Conservation (phyloP, 2,797 vertebrate genomes). For the Rhinophrynus dorsalis region DNA sequence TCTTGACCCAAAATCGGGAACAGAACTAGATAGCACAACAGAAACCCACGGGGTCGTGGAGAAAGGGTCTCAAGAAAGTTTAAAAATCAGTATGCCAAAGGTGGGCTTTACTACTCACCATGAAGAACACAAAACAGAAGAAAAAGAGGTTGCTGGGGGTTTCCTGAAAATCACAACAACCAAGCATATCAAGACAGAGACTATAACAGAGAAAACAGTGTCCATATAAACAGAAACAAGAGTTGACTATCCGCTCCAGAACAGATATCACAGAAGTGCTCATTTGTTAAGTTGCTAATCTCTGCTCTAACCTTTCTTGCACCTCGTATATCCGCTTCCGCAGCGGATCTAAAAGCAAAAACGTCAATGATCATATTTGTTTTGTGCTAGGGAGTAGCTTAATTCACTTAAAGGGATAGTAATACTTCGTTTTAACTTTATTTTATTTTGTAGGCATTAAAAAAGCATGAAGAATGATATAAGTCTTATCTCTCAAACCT, state of each 20-base stretch:
- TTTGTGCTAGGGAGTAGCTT: too few species aligned
- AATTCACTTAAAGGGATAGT: too few species aligned
- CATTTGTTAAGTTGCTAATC: neutral
- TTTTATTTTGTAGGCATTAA: too few species aligned
- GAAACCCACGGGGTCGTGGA: slow-evolving; percentile 63
- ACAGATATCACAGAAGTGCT: slow-evolving; percentile 1
- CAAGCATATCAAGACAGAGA: slow-evolving; percentile 64
- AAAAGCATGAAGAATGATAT: too few species aligned
- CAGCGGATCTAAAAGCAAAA: neutral
- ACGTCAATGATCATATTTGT: neutral
- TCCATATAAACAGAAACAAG: slow-evolving; percentile 47
- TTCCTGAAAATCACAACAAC: slow-evolving; percentile 64
- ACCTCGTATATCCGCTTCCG: neutral
- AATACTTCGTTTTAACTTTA: too few species aligned
- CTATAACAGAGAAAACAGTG: slow-evolving; percentile 59
- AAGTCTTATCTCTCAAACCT: too few species aligned
- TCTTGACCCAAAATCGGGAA: slow-evolving; percentile 75
- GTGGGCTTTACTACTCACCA: slow-evolving; percentile 66
- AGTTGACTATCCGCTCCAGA: neutral
- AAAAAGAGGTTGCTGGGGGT: slow-evolving; percentile 50
- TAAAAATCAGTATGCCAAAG: slow-evolving; percentile 72
- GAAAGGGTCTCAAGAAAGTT: slow-evolving; percentile 61
- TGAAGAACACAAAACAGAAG: slow-evolving; percentile 58
- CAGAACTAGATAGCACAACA: slow-evolving; percentile 68
- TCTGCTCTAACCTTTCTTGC: slow-evolving; percentile 28